Percentiles rank a stretch among this genome's conserved stretches.
Evolutionary conservation across 1,140 invertebrate genomes (phyloP).

Genomic region (Sminthurinus signatus): DNA sequence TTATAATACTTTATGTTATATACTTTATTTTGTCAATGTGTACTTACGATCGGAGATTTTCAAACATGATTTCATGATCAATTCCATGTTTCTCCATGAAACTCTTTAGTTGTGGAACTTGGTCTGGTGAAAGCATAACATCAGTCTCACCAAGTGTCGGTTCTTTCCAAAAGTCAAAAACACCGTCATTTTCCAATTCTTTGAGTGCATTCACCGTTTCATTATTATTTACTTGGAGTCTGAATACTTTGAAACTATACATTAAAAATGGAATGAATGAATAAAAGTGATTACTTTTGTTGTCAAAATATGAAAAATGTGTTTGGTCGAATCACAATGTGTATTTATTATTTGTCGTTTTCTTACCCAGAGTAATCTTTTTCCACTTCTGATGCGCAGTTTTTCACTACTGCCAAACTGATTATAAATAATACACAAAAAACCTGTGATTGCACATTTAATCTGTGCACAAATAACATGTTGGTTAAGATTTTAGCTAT

Average conservation of each 20-base stretch:
- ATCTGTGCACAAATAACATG: too few relatives aligned
- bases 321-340: too few relatives aligned
- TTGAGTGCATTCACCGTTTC: conserved; percentile 9
- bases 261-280: not conserved
- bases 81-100: not conserved
- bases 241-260: conserved; percentile 17
- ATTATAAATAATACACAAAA: too few relatives aligned
- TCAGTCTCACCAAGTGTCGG: conserved; percentile 3
- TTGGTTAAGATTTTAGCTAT: too few relatives aligned
- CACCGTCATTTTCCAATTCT: conserved; percentile 3
- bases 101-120: not conserved
- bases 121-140: conserved; percentile 9
- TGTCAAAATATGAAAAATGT: not conserved
- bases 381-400: too few relatives aligned
- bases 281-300: not conserved
- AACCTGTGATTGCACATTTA: too few relatives aligned
- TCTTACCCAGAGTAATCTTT: too few relatives aligned
- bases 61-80: not conserved
- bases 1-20: too few relatives aligned
- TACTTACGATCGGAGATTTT: not conserved
- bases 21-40: too few relatives aligned
- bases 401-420: too few relatives aligned
- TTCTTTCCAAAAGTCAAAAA: conserved; percentile 19
- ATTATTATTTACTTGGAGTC: not conserved
- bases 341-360: too few relatives aligned